Evolutionary conservation across 2,888 invertebrate genomes (phyloP).

Genomic region (Drosophila parthenogenetica): DNA sequence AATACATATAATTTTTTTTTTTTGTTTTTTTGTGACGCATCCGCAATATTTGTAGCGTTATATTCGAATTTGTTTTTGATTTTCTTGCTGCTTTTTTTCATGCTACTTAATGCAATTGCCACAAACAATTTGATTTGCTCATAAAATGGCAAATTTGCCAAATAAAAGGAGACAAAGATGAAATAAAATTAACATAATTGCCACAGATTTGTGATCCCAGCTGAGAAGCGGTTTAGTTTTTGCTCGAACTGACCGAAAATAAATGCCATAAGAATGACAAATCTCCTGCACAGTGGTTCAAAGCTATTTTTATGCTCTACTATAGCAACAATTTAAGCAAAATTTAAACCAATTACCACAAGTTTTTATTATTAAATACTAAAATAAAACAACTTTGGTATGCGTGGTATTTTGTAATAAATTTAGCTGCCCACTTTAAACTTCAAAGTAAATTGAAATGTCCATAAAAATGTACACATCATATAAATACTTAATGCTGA

Average conservation of each 20-base stretch:
- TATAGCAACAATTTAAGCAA: not conserved
- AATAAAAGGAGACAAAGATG: constrained; percentile 47
- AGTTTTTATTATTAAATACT: no score
- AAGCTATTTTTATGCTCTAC: not conserved
- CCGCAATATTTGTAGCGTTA: constrained; percentile 53
- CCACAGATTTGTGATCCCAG: constrained; percentile 56
- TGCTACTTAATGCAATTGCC: constrained; percentile 75
- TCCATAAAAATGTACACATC: not conserved
- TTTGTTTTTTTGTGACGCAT: constrained; percentile 38
- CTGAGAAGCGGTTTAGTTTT: constrained; percentile 19
- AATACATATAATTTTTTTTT: constrained; percentile 20
- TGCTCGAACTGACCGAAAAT: constrained; percentile 15
- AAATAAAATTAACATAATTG: constrained; percentile 79
- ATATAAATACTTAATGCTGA: not conserved
- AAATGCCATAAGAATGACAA: constrained; percentile 40
- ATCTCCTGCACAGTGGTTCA: constrained; percentile 30
- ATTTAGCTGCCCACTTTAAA: not conserved
- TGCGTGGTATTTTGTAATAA: not conserved
- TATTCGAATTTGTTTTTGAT: constrained; percentile 57
- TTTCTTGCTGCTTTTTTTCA: constrained; percentile 38
- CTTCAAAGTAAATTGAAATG: not conserved
- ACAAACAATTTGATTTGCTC: constrained; percentile 73
- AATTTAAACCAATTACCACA: no score
- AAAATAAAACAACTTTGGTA: no score
- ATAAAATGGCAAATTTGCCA: constrained; percentile 55